These are phyloP conservation scores for Plotosus lineatus DNA, from an alignment of 2,113 vertebrate genomes.

Conservation along the genomic window DNA sequence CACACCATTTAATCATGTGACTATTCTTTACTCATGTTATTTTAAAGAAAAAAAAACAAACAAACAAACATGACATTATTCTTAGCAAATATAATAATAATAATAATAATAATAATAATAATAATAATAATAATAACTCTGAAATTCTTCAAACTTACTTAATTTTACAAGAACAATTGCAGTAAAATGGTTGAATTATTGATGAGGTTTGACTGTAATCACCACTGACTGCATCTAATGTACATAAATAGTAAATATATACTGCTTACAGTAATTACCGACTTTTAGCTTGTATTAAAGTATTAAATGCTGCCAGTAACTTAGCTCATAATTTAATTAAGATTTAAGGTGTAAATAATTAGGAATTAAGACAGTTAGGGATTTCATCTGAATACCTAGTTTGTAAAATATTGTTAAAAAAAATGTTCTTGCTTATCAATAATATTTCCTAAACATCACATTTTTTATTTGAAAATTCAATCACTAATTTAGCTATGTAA, in stretches of 20 bases:
- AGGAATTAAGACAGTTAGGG: background rate
- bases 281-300: background rate
- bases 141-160: background rate
- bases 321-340: background rate
- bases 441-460: background rate
- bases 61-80: background rate
- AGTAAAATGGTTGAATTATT: background rate
- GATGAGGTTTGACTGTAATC: background rate
- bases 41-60: background rate
- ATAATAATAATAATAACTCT: background rate
- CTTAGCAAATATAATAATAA: background rate
- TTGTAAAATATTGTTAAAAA: background rate
- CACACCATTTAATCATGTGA: conserved; percentile 19
- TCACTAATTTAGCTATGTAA: too few relatives aligned
- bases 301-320: background rate
- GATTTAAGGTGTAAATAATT: background rate
- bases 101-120: background rate
- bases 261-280: too few relatives aligned
- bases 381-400: too few relatives aligned
- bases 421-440: background rate
- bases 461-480: background rate
- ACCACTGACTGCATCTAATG: background rate
- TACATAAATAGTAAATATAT: too few relatives aligned
- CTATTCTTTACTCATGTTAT: background rate
- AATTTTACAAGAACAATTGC: background rate